phyloP scores from a whole-genome alignment of 2,797 vertebrate genomes.

The Miichthys miiuy region DNA sequence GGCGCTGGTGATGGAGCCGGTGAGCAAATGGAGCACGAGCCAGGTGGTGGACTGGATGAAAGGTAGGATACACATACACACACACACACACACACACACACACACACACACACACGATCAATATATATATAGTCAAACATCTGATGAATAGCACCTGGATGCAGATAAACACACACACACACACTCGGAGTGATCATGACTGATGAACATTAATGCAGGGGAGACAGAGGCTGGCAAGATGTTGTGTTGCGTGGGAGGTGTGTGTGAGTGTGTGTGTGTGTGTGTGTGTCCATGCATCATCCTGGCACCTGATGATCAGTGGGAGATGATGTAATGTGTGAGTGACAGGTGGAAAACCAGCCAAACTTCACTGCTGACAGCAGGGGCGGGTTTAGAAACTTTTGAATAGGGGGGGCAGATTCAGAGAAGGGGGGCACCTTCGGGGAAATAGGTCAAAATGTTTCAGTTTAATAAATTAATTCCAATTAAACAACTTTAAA shows the following conservation, averaged over 20 bases:
- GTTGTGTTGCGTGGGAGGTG: slow-evolving; percentile 57
- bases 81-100: neutral
- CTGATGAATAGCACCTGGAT: neutral
- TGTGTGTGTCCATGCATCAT: slow-evolving; percentile 49
- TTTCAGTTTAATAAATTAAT: neutral
- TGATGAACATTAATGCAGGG: slow-evolving; percentile 21
- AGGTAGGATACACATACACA: slow-evolving; percentile 80
- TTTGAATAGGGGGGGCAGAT: neutral
- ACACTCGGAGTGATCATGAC: slow-evolving; percentile 4
- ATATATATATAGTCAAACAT: neutral
- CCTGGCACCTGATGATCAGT: slow-evolving; percentile 73
- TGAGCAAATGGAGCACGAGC: slow-evolving; percentile 97
- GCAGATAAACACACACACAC: slow-evolving; percentile 8
- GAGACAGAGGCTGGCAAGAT: slow-evolving; percentile 33
- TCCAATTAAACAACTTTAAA: neutral
- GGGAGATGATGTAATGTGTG: slow-evolving; percentile 68
- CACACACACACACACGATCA: neutral
- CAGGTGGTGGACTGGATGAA: slow-evolving; percentile 99
- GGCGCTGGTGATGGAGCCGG: slow-evolving; percentile 98
- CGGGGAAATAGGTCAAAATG: too few relatives aligned
- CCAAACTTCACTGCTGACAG: slow-evolving; percentile 46
- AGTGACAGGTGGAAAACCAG: slow-evolving; percentile 54
- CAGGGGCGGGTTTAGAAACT: slow-evolving; percentile 39
- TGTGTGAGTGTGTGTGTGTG: slow-evolving; percentile 31
- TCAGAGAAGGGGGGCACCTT: too few relatives aligned